Conservation (phyloP, 2,888 invertebrate genomes). For the Mythimna ferrago region DNA sequence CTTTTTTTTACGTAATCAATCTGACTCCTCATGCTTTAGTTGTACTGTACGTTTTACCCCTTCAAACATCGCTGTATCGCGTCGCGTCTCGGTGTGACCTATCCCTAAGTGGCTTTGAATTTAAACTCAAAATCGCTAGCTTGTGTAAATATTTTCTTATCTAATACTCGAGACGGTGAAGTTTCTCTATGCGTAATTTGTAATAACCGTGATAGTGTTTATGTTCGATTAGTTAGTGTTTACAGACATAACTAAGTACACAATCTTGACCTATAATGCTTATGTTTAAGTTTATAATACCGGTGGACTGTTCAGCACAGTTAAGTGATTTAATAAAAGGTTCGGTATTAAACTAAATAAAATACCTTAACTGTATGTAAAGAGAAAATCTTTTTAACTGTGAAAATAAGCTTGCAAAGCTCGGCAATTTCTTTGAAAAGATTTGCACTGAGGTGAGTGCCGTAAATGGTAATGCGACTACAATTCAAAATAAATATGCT, state of each 20-base stretch:
- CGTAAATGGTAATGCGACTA: background rate
- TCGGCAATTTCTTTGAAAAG: background rate
- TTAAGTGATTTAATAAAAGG: background rate
- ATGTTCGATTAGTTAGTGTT: constrained; percentile 16
- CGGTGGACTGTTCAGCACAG: background rate
- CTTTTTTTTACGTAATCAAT: too few relatives aligned
- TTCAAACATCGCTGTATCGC: background rate
- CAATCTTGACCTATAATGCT: background rate
- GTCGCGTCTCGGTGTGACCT: constrained; percentile 38
- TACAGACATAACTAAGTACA: background rate
- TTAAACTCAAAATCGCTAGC: background rate
- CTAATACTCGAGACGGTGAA: constrained; percentile 15
- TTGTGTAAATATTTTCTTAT: constrained; percentile 35
- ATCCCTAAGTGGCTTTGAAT: constrained; percentile 22
- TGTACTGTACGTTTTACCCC: background rate
- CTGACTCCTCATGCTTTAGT: too few relatives aligned
- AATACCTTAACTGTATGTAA: background rate
- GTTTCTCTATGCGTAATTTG: constrained; percentile 10
- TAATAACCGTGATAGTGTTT: constrained; percentile 22
- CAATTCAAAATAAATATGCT: background rate
- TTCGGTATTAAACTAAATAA: background rate
- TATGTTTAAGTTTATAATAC: background rate
- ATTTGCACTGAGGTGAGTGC: background rate
- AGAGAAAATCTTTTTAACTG: constrained; percentile 1
- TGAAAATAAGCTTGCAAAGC: constrained; percentile 1